These are phyloP conservation scores for Nebria brevicollis DNA, from an alignment of 2,888 invertebrate genomes.

Conservation along the genomic window DNA sequence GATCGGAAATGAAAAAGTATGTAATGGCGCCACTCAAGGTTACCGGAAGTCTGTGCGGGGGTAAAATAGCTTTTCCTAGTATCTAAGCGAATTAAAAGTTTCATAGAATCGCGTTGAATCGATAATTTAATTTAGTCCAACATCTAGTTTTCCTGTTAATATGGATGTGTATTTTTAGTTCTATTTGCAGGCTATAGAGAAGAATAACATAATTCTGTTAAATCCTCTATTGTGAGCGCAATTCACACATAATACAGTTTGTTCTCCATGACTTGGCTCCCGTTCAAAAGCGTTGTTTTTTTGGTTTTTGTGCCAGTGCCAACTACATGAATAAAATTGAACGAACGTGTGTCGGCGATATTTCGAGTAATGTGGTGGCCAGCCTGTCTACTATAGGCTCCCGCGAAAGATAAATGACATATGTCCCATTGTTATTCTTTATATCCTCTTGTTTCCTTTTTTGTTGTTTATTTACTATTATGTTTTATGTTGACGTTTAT, in stretches of 20 bases:
- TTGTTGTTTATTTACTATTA: background rate
- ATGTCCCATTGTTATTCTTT: conserved; percentile 9
- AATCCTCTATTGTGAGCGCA: background rate
- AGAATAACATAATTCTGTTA: conserved; percentile 6
- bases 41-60: no score
- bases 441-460: background rate
- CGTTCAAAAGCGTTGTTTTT: conserved; percentile 5
- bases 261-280: conserved; percentile 4
- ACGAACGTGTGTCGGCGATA: background rate
- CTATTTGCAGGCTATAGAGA: no score
- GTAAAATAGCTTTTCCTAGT: no score
- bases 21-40: no score
- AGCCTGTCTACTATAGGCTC: no score
- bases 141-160: no score
- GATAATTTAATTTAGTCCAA: no score
- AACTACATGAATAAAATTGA: conserved; percentile 11
- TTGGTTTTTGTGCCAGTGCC: background rate
- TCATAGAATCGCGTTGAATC: no score
- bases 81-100: no score
- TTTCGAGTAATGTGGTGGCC: background rate
- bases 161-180: no score
- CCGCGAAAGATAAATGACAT: conserved; percentile 1
- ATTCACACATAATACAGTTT: background rate
- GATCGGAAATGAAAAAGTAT: no score
- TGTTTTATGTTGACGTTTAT: background rate